Percentiles rank a stretch among this genome's conserved stretches.
Evolutionary conservation across 2,797 vertebrate genomes (phyloP).

Genomic region (Aselliscus stoliczkanus): DNA sequence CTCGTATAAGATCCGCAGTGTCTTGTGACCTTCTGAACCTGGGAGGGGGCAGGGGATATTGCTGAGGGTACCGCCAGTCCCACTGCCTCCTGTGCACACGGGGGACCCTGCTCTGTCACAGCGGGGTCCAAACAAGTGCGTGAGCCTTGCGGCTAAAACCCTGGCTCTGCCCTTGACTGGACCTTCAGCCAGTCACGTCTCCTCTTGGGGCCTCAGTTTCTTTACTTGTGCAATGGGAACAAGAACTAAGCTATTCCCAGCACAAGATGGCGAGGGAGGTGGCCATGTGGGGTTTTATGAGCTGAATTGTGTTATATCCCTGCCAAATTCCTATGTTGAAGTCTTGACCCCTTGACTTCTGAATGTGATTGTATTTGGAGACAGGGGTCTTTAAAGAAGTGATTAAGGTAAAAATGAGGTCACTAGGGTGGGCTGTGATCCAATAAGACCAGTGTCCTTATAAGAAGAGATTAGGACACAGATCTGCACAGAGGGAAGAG

Average conservation of each 20-base stretch:
- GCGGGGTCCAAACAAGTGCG: background rate
- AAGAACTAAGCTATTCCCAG: background rate
- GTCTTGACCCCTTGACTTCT: background rate
- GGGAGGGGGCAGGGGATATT: background rate
- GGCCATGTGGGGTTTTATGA: rapidly evolving
- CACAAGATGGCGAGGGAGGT: background rate
- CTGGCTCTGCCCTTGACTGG: no score
- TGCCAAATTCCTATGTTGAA: background rate
- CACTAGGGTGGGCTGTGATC: background rate
- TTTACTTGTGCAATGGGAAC: background rate
- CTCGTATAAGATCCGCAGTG: conserved; percentile 92
- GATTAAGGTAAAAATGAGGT: background rate
- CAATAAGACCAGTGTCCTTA: background rate
- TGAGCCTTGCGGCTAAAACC: background rate
- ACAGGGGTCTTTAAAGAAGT: background rate
- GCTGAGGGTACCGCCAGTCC: background rate
- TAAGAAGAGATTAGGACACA: background rate
- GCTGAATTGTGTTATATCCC: background rate
- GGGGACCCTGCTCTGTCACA: background rate
- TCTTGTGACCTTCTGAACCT: conserved; percentile 90
- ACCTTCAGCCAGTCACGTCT: background rate
- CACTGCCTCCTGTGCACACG: rapidly evolving
- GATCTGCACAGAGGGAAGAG: background rate
- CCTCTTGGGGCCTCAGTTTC: background rate
- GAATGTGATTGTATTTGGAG: background rate